Base-by-base conservation (phyloP, 2,797 vertebrate genomes). In the Diglossa cyanea region DNA sequence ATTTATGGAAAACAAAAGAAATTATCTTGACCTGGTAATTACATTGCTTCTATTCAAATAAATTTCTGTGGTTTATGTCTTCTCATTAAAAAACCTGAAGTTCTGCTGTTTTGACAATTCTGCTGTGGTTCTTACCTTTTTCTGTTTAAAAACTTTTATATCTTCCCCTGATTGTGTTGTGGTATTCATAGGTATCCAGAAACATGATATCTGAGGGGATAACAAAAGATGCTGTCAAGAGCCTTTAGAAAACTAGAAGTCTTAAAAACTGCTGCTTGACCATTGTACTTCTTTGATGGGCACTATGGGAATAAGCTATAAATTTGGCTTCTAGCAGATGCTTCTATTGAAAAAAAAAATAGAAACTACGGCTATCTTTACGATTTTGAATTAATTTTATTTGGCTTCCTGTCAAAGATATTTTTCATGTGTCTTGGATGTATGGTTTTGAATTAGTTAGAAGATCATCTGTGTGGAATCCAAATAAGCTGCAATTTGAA, bases 1-100 rank as follows among this genome's bases (percentile, higher is more conserved):
- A 50, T 71, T 90, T 88, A 55, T 23, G 8, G 58, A 45, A 93
- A 61, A 89, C 40, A 86, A 90, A 95, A 72, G n/a, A 80, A 93
- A 86, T 62, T 8, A 68, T 39, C 33, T 85, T 93, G 62, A 93
- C 42, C n/a, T 62, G 17, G 53, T 79, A 96, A 82, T 75, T 86
- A 16, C 25, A 31, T 48, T 80, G 10, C 33, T 77, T 79, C 54
- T 77, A n/a, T 86, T 91, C 30, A 60, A 78, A 90, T 18, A 10
- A 62, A 78, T 72, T 67, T 54, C 17, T 20, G 5, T 47, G 26
- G 63, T 75, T 88, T 75, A 28, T 72, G 40, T 81, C 35, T 85
- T 90, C 47, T 47, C 44, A 12, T 62, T 82, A 24, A 80, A 90
- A n/a, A 86, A 31, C 8, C 9, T 58, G 9, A 21, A 75, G 6